Conservation (phyloP, 1,140 invertebrate species). For the Aricia agestis region DNA sequence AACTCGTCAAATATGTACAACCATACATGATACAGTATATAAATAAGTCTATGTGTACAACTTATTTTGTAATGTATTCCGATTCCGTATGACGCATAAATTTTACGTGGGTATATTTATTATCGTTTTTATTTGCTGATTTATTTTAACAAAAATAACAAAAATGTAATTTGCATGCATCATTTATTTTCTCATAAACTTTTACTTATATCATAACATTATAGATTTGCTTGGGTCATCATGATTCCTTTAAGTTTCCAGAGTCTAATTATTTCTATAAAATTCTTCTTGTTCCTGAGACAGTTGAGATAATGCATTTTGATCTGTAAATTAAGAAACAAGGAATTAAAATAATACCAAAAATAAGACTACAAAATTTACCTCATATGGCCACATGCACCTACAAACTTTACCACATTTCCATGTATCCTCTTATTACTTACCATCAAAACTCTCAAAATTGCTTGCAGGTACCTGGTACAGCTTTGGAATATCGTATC, state of each 20-base stretch:
- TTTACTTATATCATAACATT: background rate
- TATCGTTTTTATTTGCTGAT: too few relatives aligned
- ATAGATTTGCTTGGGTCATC: too few relatives aligned
- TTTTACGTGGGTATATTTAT: too few relatives aligned
- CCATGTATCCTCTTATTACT: background rate
- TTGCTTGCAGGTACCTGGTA: conserved; percentile 47
- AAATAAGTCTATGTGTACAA: too few relatives aligned
- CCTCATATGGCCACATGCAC: too few relatives aligned
- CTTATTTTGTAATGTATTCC: too few relatives aligned
- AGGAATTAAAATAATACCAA: background rate
- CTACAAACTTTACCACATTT: background rate
- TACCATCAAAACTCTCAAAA: conserved; percentile 46
- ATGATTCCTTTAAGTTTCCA: too few relatives aligned
- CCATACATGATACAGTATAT: too few relatives aligned
- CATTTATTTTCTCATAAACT: conserved; percentile 27
- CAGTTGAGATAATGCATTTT: conserved; percentile 22
- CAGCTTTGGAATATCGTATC: conserved; percentile 61
- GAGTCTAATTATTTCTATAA: conserved; percentile 24
- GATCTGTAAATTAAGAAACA: conserved; percentile 21
- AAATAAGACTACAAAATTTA: too few relatives aligned
- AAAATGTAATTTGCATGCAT: conserved; percentile 20
- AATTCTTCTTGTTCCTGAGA: conserved; percentile 27
- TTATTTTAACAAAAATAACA: background rate
- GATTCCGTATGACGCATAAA: too few relatives aligned
- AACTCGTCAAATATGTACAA: too few relatives aligned